A percentile compares a stretch with the other conserved stretches of the same genome.
These are phyloP conservation scores for Drosophila oshimai DNA, from an alignment of 1,140 invertebrate species.

Conservation along the genomic window DNA sequence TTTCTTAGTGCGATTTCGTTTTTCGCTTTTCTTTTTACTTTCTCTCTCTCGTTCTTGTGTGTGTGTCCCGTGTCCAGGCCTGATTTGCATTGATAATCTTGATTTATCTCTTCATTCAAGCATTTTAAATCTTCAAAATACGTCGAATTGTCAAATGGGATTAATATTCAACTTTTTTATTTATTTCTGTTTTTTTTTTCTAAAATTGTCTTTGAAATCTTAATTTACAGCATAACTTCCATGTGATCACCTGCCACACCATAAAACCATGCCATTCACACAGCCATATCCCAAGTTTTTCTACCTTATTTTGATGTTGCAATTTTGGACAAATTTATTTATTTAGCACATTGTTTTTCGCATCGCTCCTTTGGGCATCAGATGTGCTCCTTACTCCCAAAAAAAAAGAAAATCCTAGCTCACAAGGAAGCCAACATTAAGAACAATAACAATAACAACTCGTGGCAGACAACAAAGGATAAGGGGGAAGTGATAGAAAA, in stretches of 20 bases:
- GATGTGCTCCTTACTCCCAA: slow-evolving; percentile 3
- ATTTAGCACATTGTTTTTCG: slow-evolving; percentile 69
- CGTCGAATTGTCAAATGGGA: too few species aligned
- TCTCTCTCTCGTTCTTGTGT: too few species aligned
- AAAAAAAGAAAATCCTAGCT: slow-evolving; percentile 7
- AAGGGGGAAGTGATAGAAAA: not conserved
- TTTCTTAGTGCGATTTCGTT: too few species aligned
- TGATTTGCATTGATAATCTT: too few species aligned
- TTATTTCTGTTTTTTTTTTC: not conserved
- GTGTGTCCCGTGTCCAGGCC: too few species aligned
- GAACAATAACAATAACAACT: slow-evolving; percentile 39
- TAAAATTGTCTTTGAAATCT: not conserved
- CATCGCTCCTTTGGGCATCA: slow-evolving; percentile 42
- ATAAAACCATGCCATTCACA: slow-evolving; percentile 13
- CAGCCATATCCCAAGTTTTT: slow-evolving; percentile 14
- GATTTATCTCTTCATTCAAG: too few species aligned
- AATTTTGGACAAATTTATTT: slow-evolving; percentile 62
- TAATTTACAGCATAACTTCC: not conserved
- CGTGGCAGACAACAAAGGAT: slow-evolving; percentile 55
- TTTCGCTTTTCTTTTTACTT: too few species aligned
- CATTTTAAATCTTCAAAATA: too few species aligned
- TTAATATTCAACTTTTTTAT: not conserved
- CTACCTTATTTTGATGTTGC: slow-evolving; percentile 41
- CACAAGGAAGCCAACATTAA: slow-evolving; percentile 30
- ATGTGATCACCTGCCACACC: slow-evolving; percentile 19